Percentiles rank a stretch among this genome's conserved stretches.
These are phyloP conservation scores for Tortrix viridana DNA, from an alignment of 2,888 invertebrate genomes.

Conservation along the genomic window DNA sequence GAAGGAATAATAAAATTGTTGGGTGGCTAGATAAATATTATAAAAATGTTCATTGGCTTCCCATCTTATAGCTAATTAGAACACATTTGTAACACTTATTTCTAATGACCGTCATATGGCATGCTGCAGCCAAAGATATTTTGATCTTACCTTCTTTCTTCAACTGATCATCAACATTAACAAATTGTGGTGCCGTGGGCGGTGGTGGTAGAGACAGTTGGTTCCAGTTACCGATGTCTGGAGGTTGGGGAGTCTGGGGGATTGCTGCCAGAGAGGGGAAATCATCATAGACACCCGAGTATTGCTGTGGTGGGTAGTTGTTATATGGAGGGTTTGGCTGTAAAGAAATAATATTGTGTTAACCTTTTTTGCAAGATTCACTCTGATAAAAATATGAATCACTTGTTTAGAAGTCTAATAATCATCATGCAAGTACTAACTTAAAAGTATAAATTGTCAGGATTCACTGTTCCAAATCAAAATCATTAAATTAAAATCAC, in stretches of 20 bases:
- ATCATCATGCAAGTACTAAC: too few species aligned
- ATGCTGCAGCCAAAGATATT: neutral
- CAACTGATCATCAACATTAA: constrained; percentile 74
- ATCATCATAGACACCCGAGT: constrained; percentile 72
- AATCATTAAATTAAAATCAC: too few species aligned
- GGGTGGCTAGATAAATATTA: too few species aligned
- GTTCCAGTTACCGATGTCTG: constrained; percentile 70
- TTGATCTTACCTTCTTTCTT: constrained; percentile 77
- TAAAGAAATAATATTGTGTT: neutral
- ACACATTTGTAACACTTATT: too few species aligned
- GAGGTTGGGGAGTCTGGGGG: constrained; percentile 51
- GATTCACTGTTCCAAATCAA: too few species aligned
- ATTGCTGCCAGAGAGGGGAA: constrained; percentile 58
- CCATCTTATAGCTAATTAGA: too few species aligned
- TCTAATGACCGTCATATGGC: neutral
- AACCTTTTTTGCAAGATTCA: too few species aligned
- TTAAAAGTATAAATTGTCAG: too few species aligned
- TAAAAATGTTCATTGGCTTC: too few species aligned
- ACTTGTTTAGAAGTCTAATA: too few species aligned
- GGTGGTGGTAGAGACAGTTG: constrained; percentile 72
- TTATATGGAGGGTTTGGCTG: constrained; percentile 51
- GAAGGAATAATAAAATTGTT: too few species aligned
- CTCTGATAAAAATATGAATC: too few species aligned
- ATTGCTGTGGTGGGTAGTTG: constrained; percentile 59
- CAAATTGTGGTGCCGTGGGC: constrained; percentile 49